phyloP scores from a whole-genome alignment of 2,113 vertebrate species.

The Canis aureus region DNA sequence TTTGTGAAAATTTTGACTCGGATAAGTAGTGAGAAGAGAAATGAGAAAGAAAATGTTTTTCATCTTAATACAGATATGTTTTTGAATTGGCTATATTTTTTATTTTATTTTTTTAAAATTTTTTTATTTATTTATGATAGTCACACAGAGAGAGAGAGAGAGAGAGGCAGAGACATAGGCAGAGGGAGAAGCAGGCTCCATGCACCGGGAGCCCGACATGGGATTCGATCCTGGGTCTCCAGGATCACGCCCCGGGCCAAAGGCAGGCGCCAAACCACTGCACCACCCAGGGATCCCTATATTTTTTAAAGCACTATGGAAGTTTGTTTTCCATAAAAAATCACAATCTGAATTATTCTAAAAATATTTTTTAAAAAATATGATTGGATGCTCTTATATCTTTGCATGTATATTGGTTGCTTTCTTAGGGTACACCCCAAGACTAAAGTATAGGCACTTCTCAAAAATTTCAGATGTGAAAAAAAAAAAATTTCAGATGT shows the following conservation, averaged over 20 bases:
- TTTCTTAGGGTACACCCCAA: background rate
- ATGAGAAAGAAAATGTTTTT: background rate
- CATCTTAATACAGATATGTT: slow-evolving; percentile 16
- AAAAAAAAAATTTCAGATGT: background rate
- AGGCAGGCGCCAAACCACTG: too few relatives aligned
- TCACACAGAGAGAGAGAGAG: too few relatives aligned
- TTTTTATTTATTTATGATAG: too few relatives aligned
- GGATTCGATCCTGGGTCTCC: too few relatives aligned
- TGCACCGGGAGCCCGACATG: too few relatives aligned
- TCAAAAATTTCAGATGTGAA: background rate
- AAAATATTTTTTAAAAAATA: background rate
- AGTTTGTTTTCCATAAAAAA: slow-evolving; percentile 47
- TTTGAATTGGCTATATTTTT: slow-evolving; percentile 21
- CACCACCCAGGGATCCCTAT: background rate
- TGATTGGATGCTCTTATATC: background rate
- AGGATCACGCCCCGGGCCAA: too few relatives aligned
- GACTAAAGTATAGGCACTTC: background rate
- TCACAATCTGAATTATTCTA: background rate
- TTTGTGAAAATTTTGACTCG: slow-evolving; percentile 23
- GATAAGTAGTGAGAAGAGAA: slow-evolving; percentile 8
- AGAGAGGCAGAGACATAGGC: too few relatives aligned
- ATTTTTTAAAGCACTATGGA: slow-evolving; percentile 9
- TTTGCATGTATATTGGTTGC: background rate
- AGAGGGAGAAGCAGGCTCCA: too few relatives aligned
- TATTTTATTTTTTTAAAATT: background rate